phyloP scores from a whole-genome alignment of 2,888 invertebrate genomes.

The Rhimphoctona megacephalus region DNA sequence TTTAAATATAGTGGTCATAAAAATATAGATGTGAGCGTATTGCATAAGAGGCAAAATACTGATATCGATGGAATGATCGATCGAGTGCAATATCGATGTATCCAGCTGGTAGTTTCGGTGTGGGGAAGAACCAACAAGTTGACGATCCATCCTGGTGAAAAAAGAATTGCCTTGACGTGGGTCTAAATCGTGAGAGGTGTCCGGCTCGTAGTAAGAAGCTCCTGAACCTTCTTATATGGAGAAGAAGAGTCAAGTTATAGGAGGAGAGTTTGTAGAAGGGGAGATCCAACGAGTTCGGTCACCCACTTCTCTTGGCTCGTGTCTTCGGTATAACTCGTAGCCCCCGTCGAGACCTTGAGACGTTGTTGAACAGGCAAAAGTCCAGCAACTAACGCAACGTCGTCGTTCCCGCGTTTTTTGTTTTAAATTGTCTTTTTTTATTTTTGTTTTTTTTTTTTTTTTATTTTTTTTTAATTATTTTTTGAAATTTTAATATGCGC shows the following conservation, averaged over 20 bases:
- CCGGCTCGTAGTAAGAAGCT: constrained; percentile 18
- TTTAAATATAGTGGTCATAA: neutral
- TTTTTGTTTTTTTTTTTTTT: neutral
- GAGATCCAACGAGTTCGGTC: constrained; percentile 64
- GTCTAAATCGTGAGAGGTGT: constrained; percentile 47
- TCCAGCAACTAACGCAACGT: constrained; percentile 47
- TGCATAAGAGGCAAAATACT: constrained; percentile 5
- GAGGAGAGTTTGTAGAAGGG: constrained; percentile 51
- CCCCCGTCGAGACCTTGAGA: constrained; percentile 71
- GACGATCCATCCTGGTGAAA: constrained; percentile 45
- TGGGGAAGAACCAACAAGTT: constrained; percentile 38
- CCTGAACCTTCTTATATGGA: constrained; percentile 14
- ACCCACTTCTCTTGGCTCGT: constrained; percentile 67
- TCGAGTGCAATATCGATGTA: constrained; percentile 55
- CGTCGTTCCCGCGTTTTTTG: constrained; percentile 22
- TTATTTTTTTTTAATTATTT: neutral
- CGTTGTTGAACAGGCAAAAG: constrained; percentile 61
- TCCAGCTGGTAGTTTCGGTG: constrained; percentile 28
- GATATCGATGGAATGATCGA: constrained; percentile 33
- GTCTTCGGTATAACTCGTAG: constrained; percentile 66
- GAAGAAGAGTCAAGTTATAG: constrained; percentile 39
- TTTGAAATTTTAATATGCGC: neutral
- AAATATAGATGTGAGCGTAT: neutral
- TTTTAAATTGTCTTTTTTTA: neutral
- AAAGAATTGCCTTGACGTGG: constrained; percentile 33